A percentile compares a stretch with the other conserved stretches of the same genome.
Evolutionary conservation across 2,797 vertebrate species (phyloP).

Genomic region (Carcharodon carcharias): DNA sequence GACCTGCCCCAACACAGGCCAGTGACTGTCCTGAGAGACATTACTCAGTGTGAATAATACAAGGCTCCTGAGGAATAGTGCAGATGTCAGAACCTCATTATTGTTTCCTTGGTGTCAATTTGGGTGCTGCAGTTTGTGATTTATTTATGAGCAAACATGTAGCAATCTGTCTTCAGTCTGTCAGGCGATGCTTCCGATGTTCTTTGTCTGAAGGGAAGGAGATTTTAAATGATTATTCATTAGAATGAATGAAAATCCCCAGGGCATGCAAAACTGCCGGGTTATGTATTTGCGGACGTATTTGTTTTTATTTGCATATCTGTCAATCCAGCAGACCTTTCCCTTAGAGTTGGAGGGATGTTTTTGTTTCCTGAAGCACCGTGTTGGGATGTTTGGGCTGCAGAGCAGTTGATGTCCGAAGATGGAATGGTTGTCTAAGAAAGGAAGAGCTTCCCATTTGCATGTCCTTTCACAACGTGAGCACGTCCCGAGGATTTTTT

Average conservation of each 20-base stretch:
- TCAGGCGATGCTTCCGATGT: neutral
- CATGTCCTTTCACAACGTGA: neutral
- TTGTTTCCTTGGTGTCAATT: neutral
- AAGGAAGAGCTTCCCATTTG: neutral
- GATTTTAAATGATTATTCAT: neutral
- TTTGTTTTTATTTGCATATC: neutral
- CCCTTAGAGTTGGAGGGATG: neutral
- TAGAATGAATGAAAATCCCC: neutral
- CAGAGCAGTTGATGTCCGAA: neutral
- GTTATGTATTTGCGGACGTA: neutral
- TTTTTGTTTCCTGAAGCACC: neutral
- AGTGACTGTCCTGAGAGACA: neutral
- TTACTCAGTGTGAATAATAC: neutral
- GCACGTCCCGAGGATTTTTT: neutral
- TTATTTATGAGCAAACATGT: neutral
- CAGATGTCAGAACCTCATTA: neutral
- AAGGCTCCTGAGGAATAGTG: neutral
- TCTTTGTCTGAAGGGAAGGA: neutral
- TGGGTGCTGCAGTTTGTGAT: neutral
- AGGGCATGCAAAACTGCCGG: neutral
- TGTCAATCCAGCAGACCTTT: neutral
- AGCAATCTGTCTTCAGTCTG: neutral
- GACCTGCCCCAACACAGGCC: neutral
- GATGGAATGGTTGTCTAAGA: neutral
- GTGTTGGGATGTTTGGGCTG: too few relatives aligned